phyloP scores from a whole-genome alignment of 92 coral and sea anemone genomes.

The Phenganax stokvisi region DNA sequence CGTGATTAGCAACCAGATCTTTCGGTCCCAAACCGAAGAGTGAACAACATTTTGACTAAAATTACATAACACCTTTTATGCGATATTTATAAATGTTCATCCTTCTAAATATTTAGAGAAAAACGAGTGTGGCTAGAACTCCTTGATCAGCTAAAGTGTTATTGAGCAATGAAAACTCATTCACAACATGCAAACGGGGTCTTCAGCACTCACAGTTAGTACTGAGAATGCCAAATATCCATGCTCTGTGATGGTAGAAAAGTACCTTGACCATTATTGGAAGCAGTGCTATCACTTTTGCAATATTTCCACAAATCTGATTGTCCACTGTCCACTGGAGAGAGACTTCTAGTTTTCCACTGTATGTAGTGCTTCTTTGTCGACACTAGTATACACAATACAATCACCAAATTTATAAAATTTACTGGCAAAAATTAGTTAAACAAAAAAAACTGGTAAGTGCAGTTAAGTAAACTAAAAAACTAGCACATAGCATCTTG shows the following conservation, averaged over 20 bases:
- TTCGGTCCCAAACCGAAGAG: slow-evolving; percentile 68
- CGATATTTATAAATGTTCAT: not conserved
- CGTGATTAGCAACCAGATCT: slow-evolving; percentile 74
- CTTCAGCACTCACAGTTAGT: no score
- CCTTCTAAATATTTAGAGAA: not conserved
- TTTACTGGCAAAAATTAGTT: no score
- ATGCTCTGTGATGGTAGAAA: not conserved
- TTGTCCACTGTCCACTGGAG: slow-evolving; percentile 89
- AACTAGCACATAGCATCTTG: no score
- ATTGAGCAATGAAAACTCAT: no score
- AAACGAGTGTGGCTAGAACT: no score
- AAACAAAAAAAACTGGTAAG: no score
- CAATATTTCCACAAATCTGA: slow-evolving; percentile 69
- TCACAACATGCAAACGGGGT: no score
- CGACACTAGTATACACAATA: slow-evolving; percentile 56
- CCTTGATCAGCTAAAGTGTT: no score
- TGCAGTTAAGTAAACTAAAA: no score
- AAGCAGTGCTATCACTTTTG: slow-evolving; percentile 78
- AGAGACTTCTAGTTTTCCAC: slow-evolving; percentile 79
- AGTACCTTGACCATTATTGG: slow-evolving; percentile 93
- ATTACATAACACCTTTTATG: not conserved
- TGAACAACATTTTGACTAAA: slow-evolving; percentile 83
- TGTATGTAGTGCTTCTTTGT: slow-evolving; percentile 78
- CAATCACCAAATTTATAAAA: not conserved
- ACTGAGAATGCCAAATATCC: no score